These are phyloP conservation scores for Coenonympha arcania DNA, from an alignment of 2,888 invertebrate species.

Conservation along the genomic window DNA sequence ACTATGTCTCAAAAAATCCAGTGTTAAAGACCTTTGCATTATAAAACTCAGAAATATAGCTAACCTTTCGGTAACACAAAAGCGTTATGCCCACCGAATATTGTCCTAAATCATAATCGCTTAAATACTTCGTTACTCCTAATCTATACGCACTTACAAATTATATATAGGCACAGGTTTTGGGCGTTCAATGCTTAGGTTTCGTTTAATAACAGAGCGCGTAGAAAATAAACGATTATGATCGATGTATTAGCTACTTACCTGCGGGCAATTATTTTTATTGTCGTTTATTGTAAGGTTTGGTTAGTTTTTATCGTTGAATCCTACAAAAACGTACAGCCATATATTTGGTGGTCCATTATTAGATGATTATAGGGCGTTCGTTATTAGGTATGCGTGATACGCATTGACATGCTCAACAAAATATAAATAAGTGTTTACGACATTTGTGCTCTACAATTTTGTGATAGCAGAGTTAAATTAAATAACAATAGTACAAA, in stretches of 20 bases:
- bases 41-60: neutral
- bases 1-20: neutral
- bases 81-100: neutral
- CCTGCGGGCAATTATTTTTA: too few relatives aligned
- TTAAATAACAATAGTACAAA: too few relatives aligned
- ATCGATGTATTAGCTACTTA: neutral
- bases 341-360: too few relatives aligned
- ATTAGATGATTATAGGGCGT: too few relatives aligned
- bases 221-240: neutral
- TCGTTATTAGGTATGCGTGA: too few relatives aligned
- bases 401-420: neutral
- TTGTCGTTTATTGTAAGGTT: neutral
- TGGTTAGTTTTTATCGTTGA: neutral
- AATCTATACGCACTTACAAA: neutral
- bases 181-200: neutral
- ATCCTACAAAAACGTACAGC: constrained; percentile 2
- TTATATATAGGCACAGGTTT: neutral
- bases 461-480: neutral
- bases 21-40: neutral
- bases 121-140: neutral
- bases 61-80: neutral
- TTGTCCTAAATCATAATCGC: neutral
- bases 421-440: too few relatives aligned
- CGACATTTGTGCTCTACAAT: neutral
- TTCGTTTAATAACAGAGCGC: neutral